Conservation (phyloP, 23 tunicate species). For the Phallusia fumigata region DNA sequence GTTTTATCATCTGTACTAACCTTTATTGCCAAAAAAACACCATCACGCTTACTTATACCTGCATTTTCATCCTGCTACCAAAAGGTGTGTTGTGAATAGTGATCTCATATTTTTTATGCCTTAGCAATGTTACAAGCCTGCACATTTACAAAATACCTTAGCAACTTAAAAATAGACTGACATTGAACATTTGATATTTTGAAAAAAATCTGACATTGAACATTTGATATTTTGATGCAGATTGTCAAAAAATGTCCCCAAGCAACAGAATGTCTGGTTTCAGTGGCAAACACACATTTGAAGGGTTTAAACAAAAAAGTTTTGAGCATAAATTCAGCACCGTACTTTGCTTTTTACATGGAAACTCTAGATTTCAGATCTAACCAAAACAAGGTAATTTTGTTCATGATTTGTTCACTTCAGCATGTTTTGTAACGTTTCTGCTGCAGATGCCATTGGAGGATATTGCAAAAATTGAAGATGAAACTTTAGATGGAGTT, state of each 20-base stretch:
- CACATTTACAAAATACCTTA: no score
- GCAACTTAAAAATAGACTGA: no score
- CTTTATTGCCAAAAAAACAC: constrained; percentile 18
- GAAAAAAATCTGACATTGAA: no score
- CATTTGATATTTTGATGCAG: neutral
- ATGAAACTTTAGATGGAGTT: constrained; percentile 31
- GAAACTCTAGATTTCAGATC: neutral
- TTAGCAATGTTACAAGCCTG: neutral
- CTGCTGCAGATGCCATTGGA: neutral
- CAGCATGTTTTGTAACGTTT: neutral
- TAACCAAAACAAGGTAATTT: neutral
- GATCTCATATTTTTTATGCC: neutral
- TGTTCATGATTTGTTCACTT: no score
- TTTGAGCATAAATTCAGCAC: neutral
- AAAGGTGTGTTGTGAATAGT: constrained; percentile 13
- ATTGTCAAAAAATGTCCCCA: neutral
- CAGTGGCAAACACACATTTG: constrained; percentile 8
- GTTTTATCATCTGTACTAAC: neutral
- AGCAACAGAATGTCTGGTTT: neutral
- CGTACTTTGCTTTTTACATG: neutral
- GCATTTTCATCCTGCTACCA: constrained; percentile 3
- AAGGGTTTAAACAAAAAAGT: constrained; percentile 6
- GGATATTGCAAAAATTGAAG: constrained; percentile 29
- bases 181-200: no score
- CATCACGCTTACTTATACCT: constrained; percentile 35